These are phyloP conservation scores for Empidonax traillii DNA, from an alignment of 2,113 vertebrate genomes.

Conservation along the genomic window DNA sequence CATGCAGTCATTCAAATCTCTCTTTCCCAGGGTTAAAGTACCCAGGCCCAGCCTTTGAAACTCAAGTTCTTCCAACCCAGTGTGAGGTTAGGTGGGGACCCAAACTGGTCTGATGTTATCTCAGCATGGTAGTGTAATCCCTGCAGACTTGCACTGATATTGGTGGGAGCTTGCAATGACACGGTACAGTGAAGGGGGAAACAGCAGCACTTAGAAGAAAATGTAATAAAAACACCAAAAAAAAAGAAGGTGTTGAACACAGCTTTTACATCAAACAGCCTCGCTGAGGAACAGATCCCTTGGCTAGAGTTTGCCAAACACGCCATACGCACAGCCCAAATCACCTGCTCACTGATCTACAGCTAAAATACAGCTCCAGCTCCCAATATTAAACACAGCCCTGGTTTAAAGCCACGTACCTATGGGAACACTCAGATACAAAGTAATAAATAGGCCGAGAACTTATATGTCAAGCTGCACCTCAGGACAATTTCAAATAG, in stretches of 20 bases:
- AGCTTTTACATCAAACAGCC: background rate
- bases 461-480: background rate
- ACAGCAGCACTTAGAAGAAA: background rate
- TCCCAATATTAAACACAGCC: background rate
- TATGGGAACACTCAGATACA: background rate
- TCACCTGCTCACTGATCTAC: background rate
- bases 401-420: background rate
- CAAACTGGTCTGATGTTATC: background rate
- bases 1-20: background rate
- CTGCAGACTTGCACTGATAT: background rate
- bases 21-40: background rate
- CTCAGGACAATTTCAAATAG: slow-evolving; percentile 37
- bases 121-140: background rate
- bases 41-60: background rate
- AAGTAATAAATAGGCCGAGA: slow-evolving; percentile 13
- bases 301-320: background rate
- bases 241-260: background rate
- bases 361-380: background rate
- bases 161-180: background rate
- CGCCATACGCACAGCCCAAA: background rate
- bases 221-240: background rate
- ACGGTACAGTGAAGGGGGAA: background rate
- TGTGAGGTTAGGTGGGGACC: background rate
- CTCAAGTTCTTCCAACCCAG: background rate
- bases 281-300: background rate